Base-by-base conservation (phyloP, 2,888 invertebrate genomes). In the Oscheius sp. region DNA sequence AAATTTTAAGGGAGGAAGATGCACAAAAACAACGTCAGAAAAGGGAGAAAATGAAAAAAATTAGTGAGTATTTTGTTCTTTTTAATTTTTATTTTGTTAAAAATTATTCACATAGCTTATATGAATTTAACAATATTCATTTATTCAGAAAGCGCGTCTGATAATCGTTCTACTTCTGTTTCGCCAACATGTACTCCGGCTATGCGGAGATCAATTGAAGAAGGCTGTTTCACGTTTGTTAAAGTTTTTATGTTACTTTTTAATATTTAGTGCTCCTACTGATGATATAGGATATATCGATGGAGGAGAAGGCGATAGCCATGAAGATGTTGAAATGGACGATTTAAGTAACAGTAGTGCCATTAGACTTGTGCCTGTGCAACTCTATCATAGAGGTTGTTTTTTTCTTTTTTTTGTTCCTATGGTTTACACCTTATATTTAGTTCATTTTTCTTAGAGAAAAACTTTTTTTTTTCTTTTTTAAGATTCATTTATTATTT, bases 1-100 rank as follows among this genome's bases (percentile, higher is more conserved):
- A 59, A 24, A 38, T 20, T n/a, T 28, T 67, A 28, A 12, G 57
- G 14, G 59, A 67, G 22, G 57, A 67, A 26, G 67, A 67, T 44
- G 41, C 54, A n/a, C 44, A 51, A 17, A 33, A 59, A 32, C 32
- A 57, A 33, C 22, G 57, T 12, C 47, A 32, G 24, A 45, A 32
- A 41, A 41, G 45, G 22, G 24, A 44, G 12, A 41, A 47, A n/a
- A 45, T 22, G 30, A 44, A 59, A 14, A 24, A 26, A 8, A 17
- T 20, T 17, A 17, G 41, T 41, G 41, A 49, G 26, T 14, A 36
- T 36, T 14, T 36, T 36, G 38, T 36, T 36, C 9, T 12, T n/a
- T n/a, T n/a, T n/a, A n/a, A n/a, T n/a, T n/a, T n/a, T n/a, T n/a
- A n/a, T n/a, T n/a, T n/a, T n/a, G n/a, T n/a, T n/a, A n/a, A n/a